Evolutionary conservation across 2,113 vertebrate genomes (phyloP).

Genomic region (Hyperopisus bebe): DNA sequence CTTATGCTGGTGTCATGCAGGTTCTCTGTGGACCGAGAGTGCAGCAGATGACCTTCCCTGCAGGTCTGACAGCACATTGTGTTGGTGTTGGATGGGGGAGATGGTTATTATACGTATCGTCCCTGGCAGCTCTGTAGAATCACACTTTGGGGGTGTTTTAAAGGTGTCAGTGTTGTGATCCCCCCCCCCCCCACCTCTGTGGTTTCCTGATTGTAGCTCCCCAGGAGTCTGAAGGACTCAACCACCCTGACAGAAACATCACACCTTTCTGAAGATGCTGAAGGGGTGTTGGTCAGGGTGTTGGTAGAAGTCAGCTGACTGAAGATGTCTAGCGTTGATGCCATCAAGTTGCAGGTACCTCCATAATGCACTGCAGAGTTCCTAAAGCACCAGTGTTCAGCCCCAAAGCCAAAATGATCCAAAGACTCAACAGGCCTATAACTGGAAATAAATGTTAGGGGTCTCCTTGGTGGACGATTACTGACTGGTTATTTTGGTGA

Average conservation of each 20-base stretch:
- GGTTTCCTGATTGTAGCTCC: neutral
- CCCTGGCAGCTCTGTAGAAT: neutral
- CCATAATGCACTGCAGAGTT: neutral
- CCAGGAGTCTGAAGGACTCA: neutral
- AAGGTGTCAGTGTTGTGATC: neutral
- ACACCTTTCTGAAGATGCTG: neutral
- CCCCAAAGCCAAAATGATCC: neutral
- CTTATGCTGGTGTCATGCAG: neutral
- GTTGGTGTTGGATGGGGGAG: neutral
- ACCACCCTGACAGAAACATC: neutral
- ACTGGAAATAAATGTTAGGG: neutral
- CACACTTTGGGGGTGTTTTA: neutral
- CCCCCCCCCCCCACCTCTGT: neutral
- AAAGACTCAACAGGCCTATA: neutral
- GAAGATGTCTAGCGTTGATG: neutral
- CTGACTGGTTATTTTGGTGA: neutral
- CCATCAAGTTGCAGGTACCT: neutral
- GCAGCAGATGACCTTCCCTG: neutral
- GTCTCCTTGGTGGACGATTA: neutral
- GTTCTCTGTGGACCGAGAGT: neutral
- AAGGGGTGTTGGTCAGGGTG: neutral
- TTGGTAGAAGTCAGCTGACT: neutral
- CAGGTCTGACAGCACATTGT: neutral
- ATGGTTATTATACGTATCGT: neutral
- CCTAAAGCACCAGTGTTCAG: neutral